A percentile compares a stretch with the other conserved stretches of the same genome.
Conservation (phyloP, 2,797 vertebrate genomes). For the Tapera naevia region DNA sequence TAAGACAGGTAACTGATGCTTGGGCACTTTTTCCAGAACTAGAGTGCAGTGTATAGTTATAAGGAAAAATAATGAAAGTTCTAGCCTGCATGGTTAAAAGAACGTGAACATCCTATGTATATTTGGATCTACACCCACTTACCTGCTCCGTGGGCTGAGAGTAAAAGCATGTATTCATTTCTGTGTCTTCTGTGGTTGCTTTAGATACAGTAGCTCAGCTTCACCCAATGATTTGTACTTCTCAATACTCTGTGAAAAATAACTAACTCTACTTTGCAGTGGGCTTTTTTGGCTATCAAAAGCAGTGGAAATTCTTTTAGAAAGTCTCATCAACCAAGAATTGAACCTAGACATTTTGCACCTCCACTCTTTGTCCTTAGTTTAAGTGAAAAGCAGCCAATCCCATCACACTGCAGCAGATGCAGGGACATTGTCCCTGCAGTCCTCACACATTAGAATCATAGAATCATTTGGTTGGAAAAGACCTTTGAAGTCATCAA, state of each 20-base stretch:
- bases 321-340: not conserved
- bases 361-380: fast-evolving
- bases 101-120: fast-evolving
- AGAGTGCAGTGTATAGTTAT: not conserved
- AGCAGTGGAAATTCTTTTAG: not conserved
- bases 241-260: not conserved
- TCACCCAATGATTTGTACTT: not conserved
- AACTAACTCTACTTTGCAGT: not conserved
- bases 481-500: no score
- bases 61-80: not conserved
- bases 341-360: fast-evolving
- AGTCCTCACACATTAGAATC: no score
- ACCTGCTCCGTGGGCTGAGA: not conserved
- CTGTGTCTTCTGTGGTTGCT: not conserved
- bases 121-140: not conserved
- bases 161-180: not conserved
- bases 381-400: fast-evolving
- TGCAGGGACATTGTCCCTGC: fast-evolving
- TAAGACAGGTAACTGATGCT: not conserved
- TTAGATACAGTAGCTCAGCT: not conserved
- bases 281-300: not conserved
- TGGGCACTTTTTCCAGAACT: not conserved
- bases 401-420: fast-evolving
- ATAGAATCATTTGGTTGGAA: no score
- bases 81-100: not conserved